Evolutionary conservation across 2,888 invertebrate genomes (phyloP).

Genomic region (Lobophora halterata): DNA sequence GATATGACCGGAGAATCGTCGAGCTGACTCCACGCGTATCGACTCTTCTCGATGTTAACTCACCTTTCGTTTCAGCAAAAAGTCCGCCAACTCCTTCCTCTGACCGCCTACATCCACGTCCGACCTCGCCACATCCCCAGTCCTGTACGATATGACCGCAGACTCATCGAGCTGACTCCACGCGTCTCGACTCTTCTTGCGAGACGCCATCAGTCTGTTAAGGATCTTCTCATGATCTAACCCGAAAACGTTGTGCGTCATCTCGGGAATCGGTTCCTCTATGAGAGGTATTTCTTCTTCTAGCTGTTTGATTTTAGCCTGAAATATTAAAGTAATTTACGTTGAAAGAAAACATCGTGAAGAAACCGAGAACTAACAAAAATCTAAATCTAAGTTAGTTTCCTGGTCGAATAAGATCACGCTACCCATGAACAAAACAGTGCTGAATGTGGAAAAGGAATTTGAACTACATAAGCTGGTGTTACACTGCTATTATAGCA

Average conservation of each 20-base stretch:
- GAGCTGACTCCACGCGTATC: slow-evolving; percentile 74
- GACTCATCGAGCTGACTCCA: slow-evolving; percentile 59
- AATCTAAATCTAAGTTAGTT: too few relatives aligned
- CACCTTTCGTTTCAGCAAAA: slow-evolving; percentile 77
- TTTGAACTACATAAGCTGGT: too few relatives aligned
- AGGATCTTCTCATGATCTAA: slow-evolving; percentile 85
- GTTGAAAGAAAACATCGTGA: too few relatives aligned
- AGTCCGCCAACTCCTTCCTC: slow-evolving; percentile 75
- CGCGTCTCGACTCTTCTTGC: slow-evolving; percentile 77
- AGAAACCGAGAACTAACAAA: too few relatives aligned
- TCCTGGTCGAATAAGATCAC: too few relatives aligned
- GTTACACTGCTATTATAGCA: too few relatives aligned
- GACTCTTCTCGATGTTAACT: slow-evolving; percentile 65
- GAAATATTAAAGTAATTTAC: slow-evolving; percentile 20
- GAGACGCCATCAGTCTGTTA: slow-evolving; percentile 72
- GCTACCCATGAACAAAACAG: too few relatives aligned
- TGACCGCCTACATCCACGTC: slow-evolving; percentile 53
- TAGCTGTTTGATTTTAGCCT: slow-evolving; percentile 67
- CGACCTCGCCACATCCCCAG: slow-evolving; percentile 24
- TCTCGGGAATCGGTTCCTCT: slow-evolving; percentile 81
- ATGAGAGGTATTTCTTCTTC: slow-evolving; percentile 54
- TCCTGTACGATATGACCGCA: slow-evolving; percentile 56
- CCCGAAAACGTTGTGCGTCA: slow-evolving; percentile 87
- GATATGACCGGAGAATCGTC: too few relatives aligned
- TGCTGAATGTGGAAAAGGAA: too few relatives aligned